Percentiles rank a stretch among this genome's conserved stretches.
phyloP scores from a whole-genome alignment of 1,140 invertebrate genomes.

The Hypothenemus hampei region DNA sequence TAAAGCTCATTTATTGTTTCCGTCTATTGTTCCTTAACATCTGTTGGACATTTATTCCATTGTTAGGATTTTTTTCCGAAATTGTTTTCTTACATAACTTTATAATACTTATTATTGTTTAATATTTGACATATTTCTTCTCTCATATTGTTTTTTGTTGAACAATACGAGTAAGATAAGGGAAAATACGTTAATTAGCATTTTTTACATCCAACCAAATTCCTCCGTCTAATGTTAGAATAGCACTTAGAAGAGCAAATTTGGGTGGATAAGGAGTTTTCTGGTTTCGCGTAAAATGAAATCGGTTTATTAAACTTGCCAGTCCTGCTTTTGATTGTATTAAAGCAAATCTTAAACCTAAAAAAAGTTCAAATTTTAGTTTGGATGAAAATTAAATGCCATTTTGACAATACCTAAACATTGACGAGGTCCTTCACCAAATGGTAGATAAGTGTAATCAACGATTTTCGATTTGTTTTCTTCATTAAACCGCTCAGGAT shows the following conservation, averaged over 20 bases:
- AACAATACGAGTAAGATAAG: too few species aligned
- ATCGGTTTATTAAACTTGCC: constrained; percentile 1
- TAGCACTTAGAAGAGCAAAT: not conserved
- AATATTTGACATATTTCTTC: too few species aligned
- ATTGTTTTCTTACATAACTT: too few species aligned
- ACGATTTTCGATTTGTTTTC: constrained; percentile 43
- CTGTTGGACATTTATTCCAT: too few species aligned
- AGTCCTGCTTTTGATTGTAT: constrained; percentile 7
- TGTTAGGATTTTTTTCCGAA: too few species aligned
- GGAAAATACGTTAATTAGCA: too few species aligned
- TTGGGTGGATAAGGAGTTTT: constrained; percentile 3
- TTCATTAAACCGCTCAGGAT: constrained; percentile 58
- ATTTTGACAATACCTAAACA: constrained; percentile 58
- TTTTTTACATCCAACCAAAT: constrained; percentile 1
- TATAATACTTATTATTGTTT: too few species aligned
- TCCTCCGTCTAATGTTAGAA: not conserved
- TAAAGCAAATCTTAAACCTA: constrained; percentile 6
- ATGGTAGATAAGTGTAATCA: constrained; percentile 54
- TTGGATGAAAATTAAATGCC: too few species aligned
- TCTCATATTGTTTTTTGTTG: too few species aligned
- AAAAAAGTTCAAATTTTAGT: not conserved
- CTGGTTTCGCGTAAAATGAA: not conserved
- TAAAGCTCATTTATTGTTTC: too few species aligned
- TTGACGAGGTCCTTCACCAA: constrained; percentile 62
- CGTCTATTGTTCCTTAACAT: too few species aligned